These are phyloP conservation scores for Andinoacara biseriatus DNA, from an alignment of 2,113 vertebrate species.

Conservation along the genomic window DNA sequence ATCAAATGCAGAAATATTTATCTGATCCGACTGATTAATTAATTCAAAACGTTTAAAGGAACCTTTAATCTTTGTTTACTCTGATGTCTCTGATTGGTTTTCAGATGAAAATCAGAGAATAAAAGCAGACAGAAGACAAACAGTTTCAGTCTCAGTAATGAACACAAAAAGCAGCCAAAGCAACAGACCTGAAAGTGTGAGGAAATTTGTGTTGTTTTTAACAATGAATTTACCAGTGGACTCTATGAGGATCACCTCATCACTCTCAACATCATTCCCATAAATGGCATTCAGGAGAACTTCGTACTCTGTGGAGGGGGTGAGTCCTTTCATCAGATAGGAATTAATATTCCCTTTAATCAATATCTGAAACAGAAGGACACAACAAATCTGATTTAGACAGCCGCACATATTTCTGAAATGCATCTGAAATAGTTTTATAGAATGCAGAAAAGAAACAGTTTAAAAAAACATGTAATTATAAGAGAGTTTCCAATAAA, in stretches of 20 bases:
- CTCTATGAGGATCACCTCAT: slow-evolving; percentile 82
- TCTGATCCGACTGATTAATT: neutral
- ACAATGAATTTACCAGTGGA: slow-evolving; percentile 81
- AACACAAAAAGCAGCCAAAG: neutral
- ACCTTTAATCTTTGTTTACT: neutral
- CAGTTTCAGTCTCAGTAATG: fast-evolving
- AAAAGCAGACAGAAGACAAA: neutral
- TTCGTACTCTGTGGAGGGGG: slow-evolving; percentile 86
- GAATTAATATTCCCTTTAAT: slow-evolving; percentile 83
- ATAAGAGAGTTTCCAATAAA: neutral
- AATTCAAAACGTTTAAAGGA: neutral
- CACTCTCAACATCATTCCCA: slow-evolving; percentile 87
- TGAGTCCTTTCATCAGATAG: slow-evolving; percentile 83
- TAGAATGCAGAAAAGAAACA: neutral
- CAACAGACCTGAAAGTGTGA: neutral
- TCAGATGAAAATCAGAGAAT: neutral
- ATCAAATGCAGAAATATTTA: neutral
- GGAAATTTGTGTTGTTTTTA: neutral
- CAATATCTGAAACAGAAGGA: slow-evolving; percentile 73
- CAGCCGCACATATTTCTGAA: no score
- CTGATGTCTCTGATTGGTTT: neutral
- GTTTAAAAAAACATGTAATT: fast-evolving
- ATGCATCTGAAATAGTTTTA: neutral
- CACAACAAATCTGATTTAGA: neutral
- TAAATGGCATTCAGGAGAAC: slow-evolving; percentile 89